Conservation (phyloP, 2,888 invertebrate genomes). For the Philonicus albiceps region DNA sequence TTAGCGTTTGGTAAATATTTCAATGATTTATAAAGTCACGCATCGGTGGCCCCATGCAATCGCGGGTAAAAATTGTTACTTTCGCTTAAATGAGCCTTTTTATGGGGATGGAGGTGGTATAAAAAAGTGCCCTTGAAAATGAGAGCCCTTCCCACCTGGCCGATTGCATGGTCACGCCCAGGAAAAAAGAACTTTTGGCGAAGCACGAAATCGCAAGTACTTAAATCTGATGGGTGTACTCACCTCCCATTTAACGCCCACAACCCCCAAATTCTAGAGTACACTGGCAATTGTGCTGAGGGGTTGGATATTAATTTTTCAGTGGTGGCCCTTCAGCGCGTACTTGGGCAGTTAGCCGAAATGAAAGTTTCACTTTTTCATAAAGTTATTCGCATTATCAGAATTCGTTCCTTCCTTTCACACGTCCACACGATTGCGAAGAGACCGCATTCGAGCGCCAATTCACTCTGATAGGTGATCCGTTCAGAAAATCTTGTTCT, state of each 20-base stretch:
- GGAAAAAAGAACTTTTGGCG: neutral
- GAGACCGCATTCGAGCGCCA: neutral
- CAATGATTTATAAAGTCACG: neutral
- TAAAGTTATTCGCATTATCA: neutral
- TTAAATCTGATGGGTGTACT: neutral
- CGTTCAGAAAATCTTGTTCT: neutral
- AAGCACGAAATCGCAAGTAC: neutral
- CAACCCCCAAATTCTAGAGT: neutral
- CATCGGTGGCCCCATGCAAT: neutral
- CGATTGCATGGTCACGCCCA: neutral
- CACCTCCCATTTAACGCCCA: neutral
- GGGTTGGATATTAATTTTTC: neutral
- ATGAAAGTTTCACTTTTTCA: conserved; percentile 14
- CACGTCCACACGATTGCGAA: neutral
- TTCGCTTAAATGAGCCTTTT: neutral
- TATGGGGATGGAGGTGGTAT: neutral
- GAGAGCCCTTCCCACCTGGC: neutral
- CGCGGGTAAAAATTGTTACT: neutral
- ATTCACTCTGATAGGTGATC: neutral
- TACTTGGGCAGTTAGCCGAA: neutral
- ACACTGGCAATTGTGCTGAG: neutral
- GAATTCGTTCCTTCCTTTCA: neutral
- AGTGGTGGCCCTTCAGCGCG: neutral
- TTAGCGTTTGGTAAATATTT: neutral
- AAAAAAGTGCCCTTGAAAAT: neutral